A percentile compares a stretch with the other conserved stretches of the same genome.
Conservation (phyloP, 64 coral and sea anemone species). For the Anthopleura sola region DNA sequence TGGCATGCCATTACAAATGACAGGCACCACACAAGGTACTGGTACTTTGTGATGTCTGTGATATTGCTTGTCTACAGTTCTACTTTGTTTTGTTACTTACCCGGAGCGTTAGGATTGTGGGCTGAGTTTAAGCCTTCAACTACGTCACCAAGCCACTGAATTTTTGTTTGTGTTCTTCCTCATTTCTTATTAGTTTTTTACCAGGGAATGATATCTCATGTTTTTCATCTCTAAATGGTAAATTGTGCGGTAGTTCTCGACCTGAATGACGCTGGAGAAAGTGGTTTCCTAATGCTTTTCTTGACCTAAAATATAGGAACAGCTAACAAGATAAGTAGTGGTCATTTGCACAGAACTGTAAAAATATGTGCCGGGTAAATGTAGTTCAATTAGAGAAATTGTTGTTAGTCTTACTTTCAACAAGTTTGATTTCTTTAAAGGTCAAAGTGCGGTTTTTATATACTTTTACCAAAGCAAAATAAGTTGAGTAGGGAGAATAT, state of each 20-base stretch:
- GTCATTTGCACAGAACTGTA: neutral
- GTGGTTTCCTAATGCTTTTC: neutral
- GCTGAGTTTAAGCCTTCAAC: neutral
- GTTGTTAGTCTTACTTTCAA: neutral
- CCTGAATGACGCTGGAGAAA: neutral
- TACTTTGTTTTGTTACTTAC: neutral
- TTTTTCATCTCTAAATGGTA: neutral
- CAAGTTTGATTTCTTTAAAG: too few relatives aligned
- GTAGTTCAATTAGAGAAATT: neutral
- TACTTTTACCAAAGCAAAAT: neutral
- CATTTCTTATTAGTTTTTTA: neutral
- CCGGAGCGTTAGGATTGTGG: slow-evolving; percentile 2
- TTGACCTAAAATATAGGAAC: neutral
- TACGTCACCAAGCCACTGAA: neutral
- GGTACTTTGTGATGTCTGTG: too few relatives aligned
- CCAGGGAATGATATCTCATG: neutral
- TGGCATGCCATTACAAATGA: neutral
- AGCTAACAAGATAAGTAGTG: neutral
- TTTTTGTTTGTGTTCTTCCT: neutral
- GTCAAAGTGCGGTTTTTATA: too few relatives aligned
- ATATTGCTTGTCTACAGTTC: too few relatives aligned
- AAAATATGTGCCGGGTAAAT: neutral
- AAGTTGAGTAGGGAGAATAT: neutral
- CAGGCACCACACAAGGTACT: neutral
- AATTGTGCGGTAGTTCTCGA: neutral